Percentiles rank a stretch among this genome's conserved stretches.
These are phyloP conservation scores for Vultur gryphus DNA, from an alignment of 2,797 vertebrate species.

Conservation along the genomic window DNA sequence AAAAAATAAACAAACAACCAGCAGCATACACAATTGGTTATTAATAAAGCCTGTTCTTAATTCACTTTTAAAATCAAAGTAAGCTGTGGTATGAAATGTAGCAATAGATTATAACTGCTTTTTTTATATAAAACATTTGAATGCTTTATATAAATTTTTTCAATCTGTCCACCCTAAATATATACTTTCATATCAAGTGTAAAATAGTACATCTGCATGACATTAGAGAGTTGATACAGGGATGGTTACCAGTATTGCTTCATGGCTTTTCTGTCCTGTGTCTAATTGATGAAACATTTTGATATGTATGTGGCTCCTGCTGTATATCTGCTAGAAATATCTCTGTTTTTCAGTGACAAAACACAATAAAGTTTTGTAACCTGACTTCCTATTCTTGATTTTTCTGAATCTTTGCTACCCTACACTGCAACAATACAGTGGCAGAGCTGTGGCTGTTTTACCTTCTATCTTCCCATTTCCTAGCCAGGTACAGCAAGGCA, in stretches of 20 bases:
- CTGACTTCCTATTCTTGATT: not conserved
- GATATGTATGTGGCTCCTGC: not conserved
- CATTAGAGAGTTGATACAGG: not conserved
- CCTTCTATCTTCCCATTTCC: not conserved
- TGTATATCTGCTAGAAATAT: not conserved
- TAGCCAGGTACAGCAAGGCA: not conserved
- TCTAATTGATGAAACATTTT: not conserved
- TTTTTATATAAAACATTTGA: not conserved
- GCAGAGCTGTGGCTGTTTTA: not conserved
- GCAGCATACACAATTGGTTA: not conserved
- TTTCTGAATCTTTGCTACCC: not conserved
- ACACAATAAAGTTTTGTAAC: not conserved
- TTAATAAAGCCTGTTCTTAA: constrained; percentile 1
- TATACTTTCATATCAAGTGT: not conserved
- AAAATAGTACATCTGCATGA: not conserved
- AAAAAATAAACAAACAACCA: constrained; percentile 31
- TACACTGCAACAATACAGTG: not conserved
- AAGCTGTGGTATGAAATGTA: not conserved
- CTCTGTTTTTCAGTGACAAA: not conserved
- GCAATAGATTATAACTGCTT: not conserved
- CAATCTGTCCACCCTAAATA: not conserved
- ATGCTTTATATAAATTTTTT: not conserved
- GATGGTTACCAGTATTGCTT: not conserved
- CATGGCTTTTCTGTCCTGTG: not conserved
- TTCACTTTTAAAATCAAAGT: not conserved